Conservation (phyloP, 2,797 vertebrate genomes). For the Eulemur mongoz region DNA sequence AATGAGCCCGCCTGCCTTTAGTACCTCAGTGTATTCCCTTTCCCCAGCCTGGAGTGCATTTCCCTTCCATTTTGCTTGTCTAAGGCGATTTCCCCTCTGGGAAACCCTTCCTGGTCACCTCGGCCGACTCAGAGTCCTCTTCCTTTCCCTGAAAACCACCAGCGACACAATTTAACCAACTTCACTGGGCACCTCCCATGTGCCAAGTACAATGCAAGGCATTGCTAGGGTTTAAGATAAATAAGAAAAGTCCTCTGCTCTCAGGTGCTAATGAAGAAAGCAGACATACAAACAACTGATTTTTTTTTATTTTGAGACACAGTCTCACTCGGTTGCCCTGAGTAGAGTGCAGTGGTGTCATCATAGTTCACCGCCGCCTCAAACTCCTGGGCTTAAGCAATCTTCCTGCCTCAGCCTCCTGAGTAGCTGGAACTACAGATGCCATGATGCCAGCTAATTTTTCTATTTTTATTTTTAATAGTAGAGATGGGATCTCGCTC, state of each 20-base stretch:
- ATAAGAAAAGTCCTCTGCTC: not conserved
- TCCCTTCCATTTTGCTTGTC: constrained; percentile 38
- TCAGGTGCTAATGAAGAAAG: not conserved
- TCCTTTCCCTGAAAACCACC: not conserved
- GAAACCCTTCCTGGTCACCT: constrained; percentile 6
- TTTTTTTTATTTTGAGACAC: too few relatives aligned
- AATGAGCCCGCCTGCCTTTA: constrained; percentile 50
- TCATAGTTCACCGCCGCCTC: too few relatives aligned
- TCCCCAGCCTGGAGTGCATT: constrained; percentile 37
- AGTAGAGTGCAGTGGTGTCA: too few relatives aligned
- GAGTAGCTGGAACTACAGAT: too few relatives aligned
- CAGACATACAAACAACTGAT: not conserved
- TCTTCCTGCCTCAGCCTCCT: too few relatives aligned
- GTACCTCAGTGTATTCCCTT: not conserved
- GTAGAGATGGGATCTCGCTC: too few relatives aligned
- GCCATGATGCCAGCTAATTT: too few relatives aligned
- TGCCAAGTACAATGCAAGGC: not conserved
- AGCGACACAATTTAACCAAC: not conserved
- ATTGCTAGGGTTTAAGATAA: not conserved
- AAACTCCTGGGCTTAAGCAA: too few relatives aligned
- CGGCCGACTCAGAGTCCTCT: not conserved
- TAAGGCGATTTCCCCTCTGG: constrained; percentile 22
- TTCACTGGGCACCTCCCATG: not conserved
- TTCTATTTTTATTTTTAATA: too few relatives aligned
- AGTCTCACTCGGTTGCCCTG: too few relatives aligned